These are phyloP conservation scores for Eremophila alpestris DNA, from an alignment of 2,797 vertebrate genomes.

Conservation along the genomic window DNA sequence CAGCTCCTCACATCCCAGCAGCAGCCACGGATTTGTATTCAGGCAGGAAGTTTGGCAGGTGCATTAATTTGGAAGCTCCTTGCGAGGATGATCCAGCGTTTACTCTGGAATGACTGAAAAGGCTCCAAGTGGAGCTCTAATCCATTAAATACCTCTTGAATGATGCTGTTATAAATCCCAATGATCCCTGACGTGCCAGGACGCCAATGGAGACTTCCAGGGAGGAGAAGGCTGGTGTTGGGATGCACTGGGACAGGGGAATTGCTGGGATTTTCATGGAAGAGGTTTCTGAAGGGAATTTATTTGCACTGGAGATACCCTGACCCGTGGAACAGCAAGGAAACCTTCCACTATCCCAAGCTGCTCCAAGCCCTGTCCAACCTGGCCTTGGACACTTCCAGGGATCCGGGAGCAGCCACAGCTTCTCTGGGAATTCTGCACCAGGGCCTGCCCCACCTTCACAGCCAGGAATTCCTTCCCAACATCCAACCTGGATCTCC, in stretches of 20 bases:
- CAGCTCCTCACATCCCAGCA: background rate
- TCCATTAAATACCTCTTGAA: conserved; percentile 1
- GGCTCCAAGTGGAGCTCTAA: conserved; percentile 22
- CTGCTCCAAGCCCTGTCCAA: accelerated
- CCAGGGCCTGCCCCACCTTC: background rate
- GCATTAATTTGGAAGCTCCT: conserved; percentile 17
- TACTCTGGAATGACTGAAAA: conserved; percentile 3
- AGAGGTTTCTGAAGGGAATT: background rate
- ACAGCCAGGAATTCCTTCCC: background rate
- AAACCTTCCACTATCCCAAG: accelerated
- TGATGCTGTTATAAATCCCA: background rate
- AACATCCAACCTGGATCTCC: background rate
- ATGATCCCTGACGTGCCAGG: background rate
- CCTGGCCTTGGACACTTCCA: accelerated
- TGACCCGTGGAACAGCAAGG: no score
- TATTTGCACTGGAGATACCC: background rate
- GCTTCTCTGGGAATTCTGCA: accelerated
- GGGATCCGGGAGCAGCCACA: background rate
- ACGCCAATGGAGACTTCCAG: background rate
- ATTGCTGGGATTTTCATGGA: background rate
- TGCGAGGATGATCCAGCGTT: background rate
- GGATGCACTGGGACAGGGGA: background rate
- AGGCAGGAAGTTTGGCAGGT: background rate
- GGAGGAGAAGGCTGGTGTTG: background rate
- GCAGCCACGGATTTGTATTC: background rate